Percentiles rank a stretch among this genome's conserved stretches.
phyloP scores from a whole-genome alignment of 2,888 invertebrate species.

The Leptopilina syphax region DNA sequence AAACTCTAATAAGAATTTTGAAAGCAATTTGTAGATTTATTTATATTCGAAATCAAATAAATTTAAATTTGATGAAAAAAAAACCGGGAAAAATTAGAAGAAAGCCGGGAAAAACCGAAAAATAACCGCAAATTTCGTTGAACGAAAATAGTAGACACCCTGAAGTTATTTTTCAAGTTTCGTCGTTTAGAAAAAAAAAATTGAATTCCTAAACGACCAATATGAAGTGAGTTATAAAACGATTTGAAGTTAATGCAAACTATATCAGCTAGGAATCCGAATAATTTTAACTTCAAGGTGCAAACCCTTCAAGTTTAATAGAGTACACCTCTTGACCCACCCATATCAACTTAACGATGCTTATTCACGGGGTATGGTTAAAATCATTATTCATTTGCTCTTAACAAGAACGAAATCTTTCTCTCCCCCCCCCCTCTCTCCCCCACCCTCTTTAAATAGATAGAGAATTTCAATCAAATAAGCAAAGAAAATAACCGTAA shows the following conservation, averaged over 20 bases:
- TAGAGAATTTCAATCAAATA: slow-evolving; percentile 35
- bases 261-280: slow-evolving; percentile 34
- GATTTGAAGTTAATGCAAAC: slow-evolving; percentile 30
- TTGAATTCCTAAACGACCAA: not conserved
- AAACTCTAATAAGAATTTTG: too few species aligned
- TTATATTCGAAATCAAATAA: too few species aligned
- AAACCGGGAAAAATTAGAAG: too few species aligned
- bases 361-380: slow-evolving; percentile 38
- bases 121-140: too few species aligned
- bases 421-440: not conserved
- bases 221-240: slow-evolving; percentile 21
- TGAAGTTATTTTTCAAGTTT: too few species aligned
- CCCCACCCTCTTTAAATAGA: not conserved
- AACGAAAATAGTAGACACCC: too few species aligned
- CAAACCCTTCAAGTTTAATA: slow-evolving; percentile 40
- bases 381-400: slow-evolving; percentile 40
- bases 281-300: slow-evolving; percentile 41
- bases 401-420: slow-evolving; percentile 37
- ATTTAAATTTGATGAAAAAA: too few species aligned
- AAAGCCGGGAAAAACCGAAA: too few species aligned
- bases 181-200: too few species aligned
- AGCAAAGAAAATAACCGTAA: slow-evolving; percentile 38
- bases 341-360: slow-evolving; percentile 39
- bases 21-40: too few species aligned
- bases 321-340: slow-evolving; percentile 32